These are phyloP conservation scores for Alca torda DNA, from an alignment of 2,797 vertebrate species.

Conservation along the genomic window DNA sequence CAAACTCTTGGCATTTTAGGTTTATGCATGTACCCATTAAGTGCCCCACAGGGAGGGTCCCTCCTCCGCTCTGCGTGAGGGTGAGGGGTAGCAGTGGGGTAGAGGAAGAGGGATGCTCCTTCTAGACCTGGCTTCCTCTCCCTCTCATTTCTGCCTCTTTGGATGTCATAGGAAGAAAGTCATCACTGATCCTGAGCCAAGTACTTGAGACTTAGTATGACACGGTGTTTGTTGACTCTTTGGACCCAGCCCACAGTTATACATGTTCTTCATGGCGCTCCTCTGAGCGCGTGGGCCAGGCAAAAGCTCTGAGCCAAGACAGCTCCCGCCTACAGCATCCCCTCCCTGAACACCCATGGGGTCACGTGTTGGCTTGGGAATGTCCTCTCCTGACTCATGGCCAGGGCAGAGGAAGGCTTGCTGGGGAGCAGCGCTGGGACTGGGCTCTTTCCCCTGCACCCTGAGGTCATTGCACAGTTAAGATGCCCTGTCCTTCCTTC, in stretches of 20 bases:
- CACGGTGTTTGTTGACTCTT: slow-evolving; percentile 15
- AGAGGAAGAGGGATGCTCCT: neutral
- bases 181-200: neutral
- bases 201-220: neutral
- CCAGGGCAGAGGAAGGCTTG: neutral
- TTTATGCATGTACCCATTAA: neutral
- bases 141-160: neutral
- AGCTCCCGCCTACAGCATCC: neutral
- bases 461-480: neutral
- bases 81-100: neutral
- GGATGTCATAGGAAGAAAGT: neutral
- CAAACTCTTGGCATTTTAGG: neutral
- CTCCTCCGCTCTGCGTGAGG: neutral
- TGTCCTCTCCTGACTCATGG: neutral
- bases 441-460: neutral
- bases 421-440: neutral
- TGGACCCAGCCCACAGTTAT: neutral
- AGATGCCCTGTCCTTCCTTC: neutral
- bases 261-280: neutral
- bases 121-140: neutral
- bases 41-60: neutral
- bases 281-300: neutral
- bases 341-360: neutral
- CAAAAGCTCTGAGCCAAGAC: neutral
- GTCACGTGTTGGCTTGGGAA: accelerated